Evolutionary conservation across 2,888 invertebrate species (phyloP).

Genomic region (Antheraea assamensis): DNA sequence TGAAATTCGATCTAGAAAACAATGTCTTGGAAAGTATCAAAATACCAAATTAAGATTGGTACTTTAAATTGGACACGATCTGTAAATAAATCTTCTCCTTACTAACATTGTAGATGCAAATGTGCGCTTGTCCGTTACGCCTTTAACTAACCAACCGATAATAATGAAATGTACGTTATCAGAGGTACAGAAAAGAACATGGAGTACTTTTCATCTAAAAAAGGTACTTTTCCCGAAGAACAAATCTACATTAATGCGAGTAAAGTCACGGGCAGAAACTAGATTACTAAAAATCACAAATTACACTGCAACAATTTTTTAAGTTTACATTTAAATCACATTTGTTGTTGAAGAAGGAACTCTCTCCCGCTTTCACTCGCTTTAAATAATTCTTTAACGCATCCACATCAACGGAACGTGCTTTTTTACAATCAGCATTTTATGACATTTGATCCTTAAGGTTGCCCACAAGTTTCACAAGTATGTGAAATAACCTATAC

Average conservation of each 20-base stretch:
- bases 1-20: no score
- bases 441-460: not conserved
- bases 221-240: no score
- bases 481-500: not conserved
- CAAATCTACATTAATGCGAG: no score
- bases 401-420: not conserved
- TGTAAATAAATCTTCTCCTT: not conserved
- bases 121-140: no score
- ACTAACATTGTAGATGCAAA: no score
- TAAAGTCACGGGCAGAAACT: no score
- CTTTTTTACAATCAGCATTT: not conserved
- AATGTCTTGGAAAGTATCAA: no score
- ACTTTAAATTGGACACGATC: not conserved
- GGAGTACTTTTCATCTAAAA: no score
- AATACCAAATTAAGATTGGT: no score
- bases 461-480: not conserved
- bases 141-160: no score
- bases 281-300: not conserved
- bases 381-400: not conserved
- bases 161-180: no score
- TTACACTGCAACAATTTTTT: not conserved
- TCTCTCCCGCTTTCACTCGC: not conserved
- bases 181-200: no score
- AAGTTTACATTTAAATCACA: not conserved
- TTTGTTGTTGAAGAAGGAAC: not conserved